Evolutionary conservation across 2,113 vertebrate species (phyloP).

Genomic region (Callionymus lyra): DNA sequence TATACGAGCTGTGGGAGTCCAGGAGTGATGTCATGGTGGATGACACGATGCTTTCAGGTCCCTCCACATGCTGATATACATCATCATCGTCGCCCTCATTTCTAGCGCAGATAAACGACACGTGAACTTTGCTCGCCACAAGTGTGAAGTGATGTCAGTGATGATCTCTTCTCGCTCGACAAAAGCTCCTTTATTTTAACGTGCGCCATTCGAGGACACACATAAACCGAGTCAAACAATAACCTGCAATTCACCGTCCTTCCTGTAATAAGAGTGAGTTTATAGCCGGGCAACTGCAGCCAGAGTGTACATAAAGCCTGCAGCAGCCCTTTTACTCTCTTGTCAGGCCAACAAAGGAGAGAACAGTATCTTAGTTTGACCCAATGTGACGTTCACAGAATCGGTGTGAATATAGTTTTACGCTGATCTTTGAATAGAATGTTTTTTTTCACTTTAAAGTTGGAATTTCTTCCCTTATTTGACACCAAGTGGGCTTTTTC

Average conservation of each 20-base stretch:
- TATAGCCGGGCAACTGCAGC: slow-evolving; percentile 61
- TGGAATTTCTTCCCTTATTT: too few relatives aligned
- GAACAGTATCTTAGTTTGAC: slow-evolving; percentile 33
- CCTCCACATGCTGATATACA: slow-evolving; percentile 27
- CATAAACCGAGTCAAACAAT: slow-evolving; percentile 70
- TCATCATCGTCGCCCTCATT: slow-evolving; percentile 45
- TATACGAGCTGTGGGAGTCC: slow-evolving; percentile 32
- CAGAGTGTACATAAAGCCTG: slow-evolving; percentile 54
- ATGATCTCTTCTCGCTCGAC: slow-evolving; percentile 48
- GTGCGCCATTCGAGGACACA: slow-evolving; percentile 44
- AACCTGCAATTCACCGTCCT: slow-evolving; percentile 51
- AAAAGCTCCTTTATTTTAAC: slow-evolving; percentile 60
- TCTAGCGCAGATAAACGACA: slow-evolving; percentile 44
- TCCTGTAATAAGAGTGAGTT: slow-evolving; percentile 64
- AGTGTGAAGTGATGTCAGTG: slow-evolving; percentile 70
- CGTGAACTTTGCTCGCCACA: slow-evolving; percentile 60
- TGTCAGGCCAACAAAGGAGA: slow-evolving; percentile 37
- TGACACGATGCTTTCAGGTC: slow-evolving; percentile 37
- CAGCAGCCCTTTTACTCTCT: slow-evolving; percentile 40
- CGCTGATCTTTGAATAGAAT: too few relatives aligned
- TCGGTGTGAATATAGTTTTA: too few relatives aligned
- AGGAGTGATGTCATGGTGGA: slow-evolving; percentile 45
- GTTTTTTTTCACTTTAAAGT: too few relatives aligned
- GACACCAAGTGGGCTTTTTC: too few relatives aligned
- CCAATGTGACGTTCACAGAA: slow-evolving; percentile 38